Percentiles rank a stretch among this genome's conserved stretches.
These are phyloP conservation scores for pig (Sus scrofa) DNA, from an alignment of 2,113 vertebrate genomes.

Conservation along the genomic window DNA sequence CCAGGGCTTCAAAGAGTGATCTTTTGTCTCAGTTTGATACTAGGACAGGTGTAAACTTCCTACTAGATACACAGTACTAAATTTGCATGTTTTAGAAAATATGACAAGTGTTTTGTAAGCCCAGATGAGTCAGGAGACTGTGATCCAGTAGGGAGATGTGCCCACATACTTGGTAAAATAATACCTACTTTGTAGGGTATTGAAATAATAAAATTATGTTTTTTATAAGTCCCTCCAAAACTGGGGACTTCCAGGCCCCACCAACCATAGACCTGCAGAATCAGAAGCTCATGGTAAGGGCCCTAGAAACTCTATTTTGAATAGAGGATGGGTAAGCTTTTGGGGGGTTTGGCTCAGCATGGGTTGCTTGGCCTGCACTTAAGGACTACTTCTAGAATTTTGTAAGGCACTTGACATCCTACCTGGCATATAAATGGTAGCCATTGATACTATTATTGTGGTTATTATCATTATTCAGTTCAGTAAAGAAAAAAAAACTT, in stretches of 20 bases:
- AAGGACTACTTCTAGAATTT: background rate
- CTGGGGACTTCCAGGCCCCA: background rate
- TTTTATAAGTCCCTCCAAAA: background rate
- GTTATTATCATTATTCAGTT: background rate
- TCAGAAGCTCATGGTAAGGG: background rate
- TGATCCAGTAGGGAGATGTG: background rate
- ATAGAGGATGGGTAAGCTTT: background rate
- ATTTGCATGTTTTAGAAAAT: background rate
- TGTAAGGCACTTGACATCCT: background rate
- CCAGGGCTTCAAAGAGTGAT: background rate
- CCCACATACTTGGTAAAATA: background rate
- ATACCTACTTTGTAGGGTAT: background rate
- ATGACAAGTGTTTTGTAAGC: background rate
- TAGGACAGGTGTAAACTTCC: background rate
- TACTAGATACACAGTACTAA: background rate
- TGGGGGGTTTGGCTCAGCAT: background rate
- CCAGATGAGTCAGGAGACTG: background rate
- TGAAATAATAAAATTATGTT: background rate
- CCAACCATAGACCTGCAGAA: background rate
- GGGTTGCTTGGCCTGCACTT: background rate
- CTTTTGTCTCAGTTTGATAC: background rate
- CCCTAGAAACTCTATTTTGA: background rate
- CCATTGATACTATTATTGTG: background rate
- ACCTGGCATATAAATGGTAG: background rate
- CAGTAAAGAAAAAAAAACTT: background rate